These are phyloP conservation scores for Egretta garzetta DNA, from an alignment of 2,113 vertebrate species.

Conservation along the genomic window DNA sequence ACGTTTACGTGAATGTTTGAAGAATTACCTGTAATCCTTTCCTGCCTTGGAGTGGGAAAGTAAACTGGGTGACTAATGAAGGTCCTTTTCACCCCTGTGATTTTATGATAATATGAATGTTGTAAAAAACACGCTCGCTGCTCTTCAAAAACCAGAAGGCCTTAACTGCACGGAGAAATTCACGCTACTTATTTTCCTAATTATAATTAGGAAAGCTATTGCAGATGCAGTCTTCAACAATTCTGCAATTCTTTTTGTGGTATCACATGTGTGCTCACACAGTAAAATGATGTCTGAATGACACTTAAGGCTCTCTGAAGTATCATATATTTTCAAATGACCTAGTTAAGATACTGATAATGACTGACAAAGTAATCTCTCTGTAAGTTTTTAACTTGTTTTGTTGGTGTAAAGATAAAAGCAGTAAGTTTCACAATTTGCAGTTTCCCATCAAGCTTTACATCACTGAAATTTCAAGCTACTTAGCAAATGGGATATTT, in stretches of 20 bases:
- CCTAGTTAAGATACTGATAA: conserved; percentile 58
- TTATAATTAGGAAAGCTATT: conserved; percentile 16
- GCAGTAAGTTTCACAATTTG: conserved; percentile 33
- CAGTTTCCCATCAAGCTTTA: conserved; percentile 29
- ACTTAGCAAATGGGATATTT: conserved; percentile 40
- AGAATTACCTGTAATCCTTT: background rate
- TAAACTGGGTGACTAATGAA: background rate
- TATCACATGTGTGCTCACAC: conserved; percentile 18
- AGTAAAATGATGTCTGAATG: conserved; percentile 34
- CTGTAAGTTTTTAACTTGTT: conserved; percentile 46
- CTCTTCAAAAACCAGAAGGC: background rate
- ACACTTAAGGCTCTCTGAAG: conserved; percentile 56
- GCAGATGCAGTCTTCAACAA: background rate
- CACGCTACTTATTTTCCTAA: background rate
- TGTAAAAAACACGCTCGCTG: background rate
- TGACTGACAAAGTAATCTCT: conserved; percentile 36
- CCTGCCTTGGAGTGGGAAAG: background rate
- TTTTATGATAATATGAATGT: background rate
- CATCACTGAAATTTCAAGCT: conserved; percentile 29
- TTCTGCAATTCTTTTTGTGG: conserved; percentile 10
- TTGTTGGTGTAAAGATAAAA: conserved; percentile 56
- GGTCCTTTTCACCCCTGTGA: background rate
- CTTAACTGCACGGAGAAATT: background rate
- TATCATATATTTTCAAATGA: conserved; percentile 48
- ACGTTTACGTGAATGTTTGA: background rate